These are phyloP conservation scores for Globodera ellingtonae DNA, from an alignment of 1,140 invertebrate species.

Conservation along the genomic window DNA sequence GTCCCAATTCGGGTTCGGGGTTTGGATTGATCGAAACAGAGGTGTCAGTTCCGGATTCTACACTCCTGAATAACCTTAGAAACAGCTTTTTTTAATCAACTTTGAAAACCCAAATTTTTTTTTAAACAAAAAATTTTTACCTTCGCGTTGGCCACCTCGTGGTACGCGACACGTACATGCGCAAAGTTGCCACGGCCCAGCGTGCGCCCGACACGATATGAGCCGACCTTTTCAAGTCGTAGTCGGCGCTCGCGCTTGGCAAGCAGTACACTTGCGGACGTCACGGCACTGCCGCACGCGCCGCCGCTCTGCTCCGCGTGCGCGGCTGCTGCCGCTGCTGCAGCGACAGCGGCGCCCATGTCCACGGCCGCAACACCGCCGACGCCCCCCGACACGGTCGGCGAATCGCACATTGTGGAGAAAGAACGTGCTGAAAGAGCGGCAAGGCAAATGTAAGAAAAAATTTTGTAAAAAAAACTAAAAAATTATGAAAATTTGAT, in stretches of 20 bases:
- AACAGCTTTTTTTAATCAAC: neutral
- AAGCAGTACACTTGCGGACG: slow-evolving; percentile 22
- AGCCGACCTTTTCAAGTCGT: slow-evolving; percentile 39
- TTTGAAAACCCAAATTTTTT: too few relatives aligned
- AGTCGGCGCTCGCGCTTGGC: slow-evolving; percentile 25
- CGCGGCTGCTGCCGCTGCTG: too few relatives aligned
- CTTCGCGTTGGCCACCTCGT: slow-evolving; percentile 55
- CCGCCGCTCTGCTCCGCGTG: neutral
- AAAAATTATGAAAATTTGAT: too few relatives aligned
- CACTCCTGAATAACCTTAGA: too few relatives aligned
- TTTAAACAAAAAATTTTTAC: slow-evolving; percentile 1
- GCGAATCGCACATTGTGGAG: neutral
- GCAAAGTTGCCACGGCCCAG: slow-evolving; percentile 54
- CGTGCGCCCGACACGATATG: slow-evolving; percentile 46
- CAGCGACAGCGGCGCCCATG: too few relatives aligned
- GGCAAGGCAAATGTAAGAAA: neutral
- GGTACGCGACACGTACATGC: slow-evolving; percentile 45
- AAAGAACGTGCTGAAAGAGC: neutral
- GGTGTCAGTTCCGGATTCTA: too few relatives aligned
- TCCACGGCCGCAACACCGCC: neutral
- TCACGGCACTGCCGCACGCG: neutral
- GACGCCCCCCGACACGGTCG: too few relatives aligned
- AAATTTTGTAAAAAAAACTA: neutral
- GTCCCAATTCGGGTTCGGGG: too few relatives aligned
- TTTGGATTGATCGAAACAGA: too few relatives aligned